Percentiles rank a stretch among this genome's conserved stretches.
phyloP scores from a whole-genome alignment of 2,888 invertebrate species.

The Lagria hirta region DNA sequence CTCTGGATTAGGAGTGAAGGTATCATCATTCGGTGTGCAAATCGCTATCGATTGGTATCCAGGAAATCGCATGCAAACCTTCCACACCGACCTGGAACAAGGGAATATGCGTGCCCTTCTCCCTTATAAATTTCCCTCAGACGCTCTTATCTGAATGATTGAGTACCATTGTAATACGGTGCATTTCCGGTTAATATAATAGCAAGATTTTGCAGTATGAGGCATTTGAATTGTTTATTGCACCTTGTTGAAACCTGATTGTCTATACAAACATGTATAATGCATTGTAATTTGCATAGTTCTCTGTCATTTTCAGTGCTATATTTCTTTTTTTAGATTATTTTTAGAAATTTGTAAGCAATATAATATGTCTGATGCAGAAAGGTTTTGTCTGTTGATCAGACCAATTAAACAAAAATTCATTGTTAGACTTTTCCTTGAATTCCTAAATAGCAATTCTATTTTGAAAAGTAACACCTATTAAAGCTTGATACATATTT shows the following conservation, averaged over 20 bases:
- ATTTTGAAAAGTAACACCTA: too few species aligned
- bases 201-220: conserved; percentile 10
- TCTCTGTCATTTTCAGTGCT: too few species aligned
- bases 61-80: conserved; percentile 19
- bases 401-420: too few species aligned
- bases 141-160: conserved; percentile 32
- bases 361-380: too few species aligned
- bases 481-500: too few species aligned
- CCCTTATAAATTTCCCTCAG: conserved; percentile 31
- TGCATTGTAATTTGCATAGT: too few species aligned
- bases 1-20: too few species aligned
- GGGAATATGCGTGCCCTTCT: conserved; percentile 30
- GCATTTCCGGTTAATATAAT: conserved; percentile 23
- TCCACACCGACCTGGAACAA: conserved; percentile 14
- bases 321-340: too few species aligned
- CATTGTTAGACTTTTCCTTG: too few species aligned
- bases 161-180: conserved; percentile 23
- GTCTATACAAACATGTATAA: conserved; percentile 1
- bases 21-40: conserved; percentile 3
- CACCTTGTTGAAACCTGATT: conserved; percentile 2
- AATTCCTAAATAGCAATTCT: too few species aligned
- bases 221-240: conserved; percentile 9
- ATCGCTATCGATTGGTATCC: conserved; percentile 13
- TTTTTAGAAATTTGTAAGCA: too few species aligned
- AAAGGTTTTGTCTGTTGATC: too few species aligned